Evolutionary conservation across 2,113 vertebrate genomes (phyloP).

Genomic region (Oreochromis spilurus): DNA sequence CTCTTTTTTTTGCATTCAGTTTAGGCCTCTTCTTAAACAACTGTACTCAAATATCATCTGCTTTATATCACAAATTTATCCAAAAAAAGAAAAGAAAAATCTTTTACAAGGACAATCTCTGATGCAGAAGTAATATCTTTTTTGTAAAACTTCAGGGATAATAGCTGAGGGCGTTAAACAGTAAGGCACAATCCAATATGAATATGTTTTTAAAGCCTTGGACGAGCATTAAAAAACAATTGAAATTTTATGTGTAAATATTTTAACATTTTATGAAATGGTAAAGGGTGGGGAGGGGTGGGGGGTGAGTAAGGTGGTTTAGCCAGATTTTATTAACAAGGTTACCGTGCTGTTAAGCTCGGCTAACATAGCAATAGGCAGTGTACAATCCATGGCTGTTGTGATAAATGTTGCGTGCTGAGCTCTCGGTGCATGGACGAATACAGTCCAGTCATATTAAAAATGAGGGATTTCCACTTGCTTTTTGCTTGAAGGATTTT

Average conservation of each 20-base stretch:
- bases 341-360: background rate
- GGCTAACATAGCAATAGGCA: conserved; percentile 58
- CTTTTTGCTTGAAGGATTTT: background rate
- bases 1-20: background rate
- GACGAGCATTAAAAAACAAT: conserved; percentile 2
- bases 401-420: conserved; percentile 38
- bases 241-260: conserved; percentile 59
- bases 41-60: conserved; percentile 41
- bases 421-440: background rate
- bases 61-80: conserved; percentile 43
- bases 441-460: background rate
- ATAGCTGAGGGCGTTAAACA: conserved; percentile 35
- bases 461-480: background rate
- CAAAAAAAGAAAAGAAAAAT: conserved; percentile 41
- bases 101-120: conserved; percentile 64
- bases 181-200: conserved; percentile 58
- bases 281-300: background rate
- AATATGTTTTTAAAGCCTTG: conserved; percentile 54
- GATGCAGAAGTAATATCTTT: conserved; percentile 52
- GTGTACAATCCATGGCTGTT: conserved; percentile 60
- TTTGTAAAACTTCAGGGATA: conserved; percentile 58
- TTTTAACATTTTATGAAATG: conserved; percentile 44
- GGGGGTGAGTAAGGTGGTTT: background rate
- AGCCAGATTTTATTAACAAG: conserved; percentile 25
- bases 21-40: background rate